phyloP scores from a whole-genome alignment of 1,140 invertebrate genomes.

The Rhagoletis pomonella region DNA sequence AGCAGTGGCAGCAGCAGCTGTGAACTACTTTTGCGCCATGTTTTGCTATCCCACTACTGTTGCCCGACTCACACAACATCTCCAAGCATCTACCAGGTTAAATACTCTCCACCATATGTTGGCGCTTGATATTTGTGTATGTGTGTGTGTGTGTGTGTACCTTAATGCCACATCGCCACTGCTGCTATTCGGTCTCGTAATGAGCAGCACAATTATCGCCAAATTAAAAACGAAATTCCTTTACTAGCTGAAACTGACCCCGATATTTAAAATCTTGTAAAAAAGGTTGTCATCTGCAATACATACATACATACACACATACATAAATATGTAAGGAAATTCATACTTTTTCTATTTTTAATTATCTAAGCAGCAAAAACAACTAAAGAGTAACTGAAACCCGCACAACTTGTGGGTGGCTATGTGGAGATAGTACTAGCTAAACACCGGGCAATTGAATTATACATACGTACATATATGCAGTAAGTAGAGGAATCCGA shows the following conservation, averaged over 20 bases:
- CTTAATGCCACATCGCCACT: not conserved
- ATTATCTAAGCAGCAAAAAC: no score
- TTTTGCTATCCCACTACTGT: not conserved
- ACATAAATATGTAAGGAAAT: not conserved
- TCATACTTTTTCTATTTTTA: no score
- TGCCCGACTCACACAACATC: not conserved
- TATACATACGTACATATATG: not conserved
- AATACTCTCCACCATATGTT: not conserved
- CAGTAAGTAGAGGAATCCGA: not conserved
- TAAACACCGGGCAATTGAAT: no score
- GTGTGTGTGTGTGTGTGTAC: not conserved
- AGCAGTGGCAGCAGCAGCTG: not conserved
- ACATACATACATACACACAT: not conserved
- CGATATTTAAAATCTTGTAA: no score
- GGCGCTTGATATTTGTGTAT: not conserved
- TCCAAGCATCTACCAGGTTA: not conserved
- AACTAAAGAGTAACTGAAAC: no score
- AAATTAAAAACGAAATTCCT: slow-evolving; percentile 17
- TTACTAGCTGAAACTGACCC: slow-evolving; percentile 3
- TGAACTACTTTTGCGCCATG: slow-evolving; percentile 22
- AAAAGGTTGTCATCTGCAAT: no score
- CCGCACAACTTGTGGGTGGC: no score
- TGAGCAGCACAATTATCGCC: slow-evolving; percentile 21
- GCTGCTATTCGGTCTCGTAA: slow-evolving; percentile 26
- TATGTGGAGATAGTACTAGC: no score